Base-by-base conservation (phyloP, 1,140 invertebrate genomes). In the Heliconius hermathena region DNA sequence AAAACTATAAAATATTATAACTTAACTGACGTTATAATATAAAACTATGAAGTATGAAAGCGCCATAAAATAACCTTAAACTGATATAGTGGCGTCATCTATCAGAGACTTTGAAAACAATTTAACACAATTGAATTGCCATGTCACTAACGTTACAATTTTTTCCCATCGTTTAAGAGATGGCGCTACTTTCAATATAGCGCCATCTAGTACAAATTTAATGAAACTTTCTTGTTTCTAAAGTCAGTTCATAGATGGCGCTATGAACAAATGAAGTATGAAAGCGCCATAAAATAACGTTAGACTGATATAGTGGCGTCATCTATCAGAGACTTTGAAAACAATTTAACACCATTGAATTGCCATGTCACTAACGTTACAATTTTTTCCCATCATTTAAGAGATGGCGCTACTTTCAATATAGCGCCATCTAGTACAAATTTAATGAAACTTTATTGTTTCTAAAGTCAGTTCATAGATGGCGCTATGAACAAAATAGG, bases 401-500 rank as follows among this genome's bases (percentile, higher is more conserved):
- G 8, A 66, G 74, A 76, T 76, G 74, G 74, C 74, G 57, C 57
- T 41, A 11, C 26, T 26, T 16, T 18, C 11, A 8, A 1, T 46
- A 16, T 9, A 73, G 73, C 73, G 73, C 46, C 73, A 49, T 73
- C 73, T 73, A 46, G 41, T 29, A 13, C 22, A 36, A 6, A 11
- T 36, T 38, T 1, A 4, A 26, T n/a, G 71, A 72, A n/a, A 38
- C 18, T 38, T 36, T 36, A 8, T 8, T 72, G 13, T n/a, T 72
- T 66, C 3, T 26, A 3, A 22, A 66, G 13, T 66, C 13, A 72
- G 2, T 4, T 36, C 22, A 73, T 52, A 73, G 73, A 49, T 52
- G 46, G 73, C 73, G 73, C 41, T 73, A 8, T 29, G 71, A 1
- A 20, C 71, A 66, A 38, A 60, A 57, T 54, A 54, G 3, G 13